Percentiles rank a stretch among this genome's conserved stretches.
Evolutionary conservation across 2,113 vertebrate genomes (phyloP).

Genomic region (Jaculus jaculus): DNA sequence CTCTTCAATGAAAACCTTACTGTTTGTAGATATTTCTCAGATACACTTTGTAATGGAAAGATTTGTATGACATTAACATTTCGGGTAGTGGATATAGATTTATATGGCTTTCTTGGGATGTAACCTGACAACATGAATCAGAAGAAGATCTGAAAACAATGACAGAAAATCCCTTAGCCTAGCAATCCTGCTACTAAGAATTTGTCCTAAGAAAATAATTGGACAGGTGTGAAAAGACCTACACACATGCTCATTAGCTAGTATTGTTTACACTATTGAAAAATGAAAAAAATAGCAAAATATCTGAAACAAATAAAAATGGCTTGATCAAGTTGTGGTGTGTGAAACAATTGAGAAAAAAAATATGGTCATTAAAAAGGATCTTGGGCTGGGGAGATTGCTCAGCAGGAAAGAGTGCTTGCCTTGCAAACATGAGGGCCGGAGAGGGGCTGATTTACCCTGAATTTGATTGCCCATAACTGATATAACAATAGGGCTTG

Average conservation of each 20-base stretch:
- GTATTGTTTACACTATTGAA: neutral
- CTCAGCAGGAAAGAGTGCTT: too few relatives aligned
- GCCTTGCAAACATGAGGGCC: too few relatives aligned
- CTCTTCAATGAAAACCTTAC: neutral
- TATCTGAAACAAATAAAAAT: neutral
- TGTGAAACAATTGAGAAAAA: neutral
- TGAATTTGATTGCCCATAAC: too few relatives aligned
- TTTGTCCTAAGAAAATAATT: slow-evolving; percentile 52
- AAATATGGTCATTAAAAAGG: fast-evolving
- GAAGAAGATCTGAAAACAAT: neutral
- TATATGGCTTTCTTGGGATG: neutral
- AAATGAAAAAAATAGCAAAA: neutral
- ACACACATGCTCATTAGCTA: neutral
- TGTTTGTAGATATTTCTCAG: neutral
- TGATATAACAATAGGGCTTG: too few relatives aligned
- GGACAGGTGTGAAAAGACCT: neutral
- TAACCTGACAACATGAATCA: neutral
- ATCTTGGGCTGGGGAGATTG: too few relatives aligned
- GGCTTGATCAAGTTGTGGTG: neutral
- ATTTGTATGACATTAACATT: neutral
- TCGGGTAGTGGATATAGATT: neutral
- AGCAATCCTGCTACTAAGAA: neutral
- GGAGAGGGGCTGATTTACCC: too few relatives aligned
- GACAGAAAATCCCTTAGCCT: neutral
- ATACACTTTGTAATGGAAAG: neutral